Conservation (phyloP, 2,113 vertebrate species). For the Pollimyrus isidori region DNA sequence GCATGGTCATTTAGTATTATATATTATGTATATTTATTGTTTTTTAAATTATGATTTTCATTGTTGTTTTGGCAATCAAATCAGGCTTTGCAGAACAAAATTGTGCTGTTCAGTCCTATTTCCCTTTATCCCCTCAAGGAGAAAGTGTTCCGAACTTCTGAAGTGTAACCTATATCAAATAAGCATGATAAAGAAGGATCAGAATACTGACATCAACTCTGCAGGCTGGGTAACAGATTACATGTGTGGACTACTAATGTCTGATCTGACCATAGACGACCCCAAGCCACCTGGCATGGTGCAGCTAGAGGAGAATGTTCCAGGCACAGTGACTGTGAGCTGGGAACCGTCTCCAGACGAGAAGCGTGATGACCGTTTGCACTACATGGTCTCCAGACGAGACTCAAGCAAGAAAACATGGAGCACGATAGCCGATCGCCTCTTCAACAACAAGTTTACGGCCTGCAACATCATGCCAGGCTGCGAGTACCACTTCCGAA, state of each 20-base stretch:
- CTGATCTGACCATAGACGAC: conserved; percentile 51
- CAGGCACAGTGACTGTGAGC: conserved; percentile 64
- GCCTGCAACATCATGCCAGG: conserved; percentile 67
- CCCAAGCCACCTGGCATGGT: conserved; percentile 72
- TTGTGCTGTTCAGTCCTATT: not conserved
- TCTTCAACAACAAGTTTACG: conserved; percentile 80
- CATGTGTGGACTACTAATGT: not conserved
- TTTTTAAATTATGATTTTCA: not conserved
- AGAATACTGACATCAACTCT: not conserved
- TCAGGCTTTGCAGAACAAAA: not conserved
- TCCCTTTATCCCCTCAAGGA: not conserved
- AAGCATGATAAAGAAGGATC: not conserved
- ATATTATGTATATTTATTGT: not conserved
- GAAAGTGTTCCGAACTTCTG: not conserved
- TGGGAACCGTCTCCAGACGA: conserved; percentile 77
- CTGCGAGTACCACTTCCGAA: conserved; percentile 70
- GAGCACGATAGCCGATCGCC: conserved; percentile 58
- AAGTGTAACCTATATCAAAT: not conserved
- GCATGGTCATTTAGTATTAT: not conserved
- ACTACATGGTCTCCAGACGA: conserved; percentile 66
- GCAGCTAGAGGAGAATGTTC: conserved; percentile 66
- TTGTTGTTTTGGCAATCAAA: not conserved
- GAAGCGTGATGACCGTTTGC: conserved; percentile 56
- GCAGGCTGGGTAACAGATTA: not conserved
- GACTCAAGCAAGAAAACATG: conserved; percentile 64